Evolutionary conservation across 2,797 vertebrate species (phyloP).

Genomic region (Danio kyathit): DNA sequence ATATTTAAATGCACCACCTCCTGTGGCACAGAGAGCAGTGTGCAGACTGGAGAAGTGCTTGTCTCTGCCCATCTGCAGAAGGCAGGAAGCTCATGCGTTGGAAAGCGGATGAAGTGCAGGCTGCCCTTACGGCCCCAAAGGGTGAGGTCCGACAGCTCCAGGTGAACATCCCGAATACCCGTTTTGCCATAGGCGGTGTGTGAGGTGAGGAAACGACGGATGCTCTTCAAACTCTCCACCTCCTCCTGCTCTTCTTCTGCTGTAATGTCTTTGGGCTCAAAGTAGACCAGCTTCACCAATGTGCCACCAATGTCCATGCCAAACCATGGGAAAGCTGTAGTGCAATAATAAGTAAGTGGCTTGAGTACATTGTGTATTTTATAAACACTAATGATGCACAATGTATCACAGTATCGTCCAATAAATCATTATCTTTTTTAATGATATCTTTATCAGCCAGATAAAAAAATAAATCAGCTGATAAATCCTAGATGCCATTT

Average conservation of each 20-base stretch:
- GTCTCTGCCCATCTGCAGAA: slow-evolving; percentile 95
- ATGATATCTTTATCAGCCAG: too few relatives aligned
- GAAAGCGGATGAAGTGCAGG: slow-evolving; percentile 99
- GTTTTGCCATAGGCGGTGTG: slow-evolving; percentile 92
- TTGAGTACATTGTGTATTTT: neutral
- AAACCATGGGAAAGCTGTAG: slow-evolving; percentile 95
- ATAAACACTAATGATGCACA: neutral
- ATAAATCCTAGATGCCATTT: too few relatives aligned
- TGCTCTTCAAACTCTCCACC: slow-evolving; percentile 97
- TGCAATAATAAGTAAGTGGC: slow-evolving; percentile 7
- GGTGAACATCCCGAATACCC: slow-evolving; percentile 93
- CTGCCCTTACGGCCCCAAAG: slow-evolving; percentile 93
- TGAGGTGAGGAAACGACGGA: slow-evolving; percentile 94
- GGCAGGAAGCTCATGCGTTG: slow-evolving; percentile 94
- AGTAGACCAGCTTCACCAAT: slow-evolving; percentile 97
- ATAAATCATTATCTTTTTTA: too few relatives aligned
- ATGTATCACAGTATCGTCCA: too few relatives aligned
- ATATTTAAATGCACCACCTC: slow-evolving; percentile 98
- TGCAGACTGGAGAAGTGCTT: slow-evolving; percentile 99
- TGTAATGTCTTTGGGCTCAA: slow-evolving; percentile 98
- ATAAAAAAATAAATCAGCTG: too few relatives aligned
- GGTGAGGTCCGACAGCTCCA: slow-evolving; percentile 91
- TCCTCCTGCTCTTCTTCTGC: slow-evolving; percentile 96
- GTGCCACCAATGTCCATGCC: slow-evolving; percentile 99
- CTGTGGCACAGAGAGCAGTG: slow-evolving; percentile 94